These are phyloP conservation scores for Batillaria attramentaria DNA, from an alignment of 1,140 invertebrate genomes.

Conservation along the genomic window DNA sequence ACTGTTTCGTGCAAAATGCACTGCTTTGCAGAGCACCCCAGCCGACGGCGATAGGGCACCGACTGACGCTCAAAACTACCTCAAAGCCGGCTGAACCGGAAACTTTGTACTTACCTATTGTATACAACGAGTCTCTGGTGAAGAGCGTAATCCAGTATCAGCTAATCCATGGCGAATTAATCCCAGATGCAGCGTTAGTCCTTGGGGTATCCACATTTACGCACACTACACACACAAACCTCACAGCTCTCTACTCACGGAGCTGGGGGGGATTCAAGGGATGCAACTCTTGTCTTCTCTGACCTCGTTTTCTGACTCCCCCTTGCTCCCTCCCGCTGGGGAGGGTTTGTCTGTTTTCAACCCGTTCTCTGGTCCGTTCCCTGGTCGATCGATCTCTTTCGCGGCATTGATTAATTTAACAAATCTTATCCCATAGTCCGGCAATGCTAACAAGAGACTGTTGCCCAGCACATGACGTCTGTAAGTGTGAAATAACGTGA, in stretches of 20 bases:
- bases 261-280: not conserved
- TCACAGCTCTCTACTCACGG: not conserved
- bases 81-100: not conserved
- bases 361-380: not conserved
- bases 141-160: not conserved
- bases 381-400: not conserved
- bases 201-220: not conserved
- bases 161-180: conserved; percentile 4
- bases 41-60: not conserved
- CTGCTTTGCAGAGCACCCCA: not conserved
- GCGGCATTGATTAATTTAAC: not conserved
- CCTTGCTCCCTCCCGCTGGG: not conserved
- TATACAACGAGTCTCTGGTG: not conserved
- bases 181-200: not conserved
- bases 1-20: not conserved
- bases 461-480: not conserved
- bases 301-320: not conserved
- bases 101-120: not conserved
- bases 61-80: not conserved
- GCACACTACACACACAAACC: not conserved
- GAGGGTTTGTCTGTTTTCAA: not conserved
- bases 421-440: not conserved
- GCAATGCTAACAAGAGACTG: not conserved
- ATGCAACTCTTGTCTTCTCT: not conserved
- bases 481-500: not conserved